A percentile compares a stretch with the other conserved stretches of the same genome.
These are phyloP conservation scores for Sussaba pulchella DNA, from an alignment of 2,888 invertebrate species.

Conservation along the genomic window DNA sequence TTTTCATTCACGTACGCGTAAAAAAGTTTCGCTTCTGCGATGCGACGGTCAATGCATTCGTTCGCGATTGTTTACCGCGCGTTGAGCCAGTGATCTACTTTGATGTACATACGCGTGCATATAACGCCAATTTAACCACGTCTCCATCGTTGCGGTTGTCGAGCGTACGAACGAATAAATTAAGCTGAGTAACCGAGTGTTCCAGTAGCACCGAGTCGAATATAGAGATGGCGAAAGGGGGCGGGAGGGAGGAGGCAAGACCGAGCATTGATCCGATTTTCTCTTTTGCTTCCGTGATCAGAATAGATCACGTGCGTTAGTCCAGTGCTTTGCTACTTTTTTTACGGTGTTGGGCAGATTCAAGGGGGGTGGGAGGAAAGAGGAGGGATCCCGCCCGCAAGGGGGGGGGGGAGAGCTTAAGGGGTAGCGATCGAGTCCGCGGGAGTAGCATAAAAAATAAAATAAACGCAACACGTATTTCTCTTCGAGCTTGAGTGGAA, in stretches of 20 bases:
- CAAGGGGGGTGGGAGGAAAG: too few species aligned
- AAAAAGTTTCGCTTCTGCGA: too few species aligned
- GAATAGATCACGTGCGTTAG: conserved; percentile 49
- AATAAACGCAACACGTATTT: conserved; percentile 9
- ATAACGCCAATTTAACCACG: conserved; percentile 44
- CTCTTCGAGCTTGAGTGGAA: background rate
- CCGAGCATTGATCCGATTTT: conserved; percentile 63
- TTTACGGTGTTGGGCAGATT: conserved; percentile 21
- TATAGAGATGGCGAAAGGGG: too few species aligned
- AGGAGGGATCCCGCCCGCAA: too few species aligned
- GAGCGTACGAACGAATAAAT: conserved; percentile 48
- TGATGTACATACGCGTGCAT: conserved; percentile 54
- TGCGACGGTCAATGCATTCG: too few species aligned
- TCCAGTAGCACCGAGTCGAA: conserved; percentile 50
- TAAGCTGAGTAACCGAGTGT: conserved; percentile 36
- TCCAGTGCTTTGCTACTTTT: conserved; percentile 13
- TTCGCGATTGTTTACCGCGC: conserved; percentile 9
- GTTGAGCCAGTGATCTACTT: conserved; percentile 61
- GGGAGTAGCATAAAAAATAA: conserved; percentile 3
- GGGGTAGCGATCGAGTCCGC: too few species aligned
- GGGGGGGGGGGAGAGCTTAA: too few species aligned
- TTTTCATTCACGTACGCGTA: too few species aligned
- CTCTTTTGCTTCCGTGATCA: conserved; percentile 61
- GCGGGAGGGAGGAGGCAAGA: conserved; percentile 16
- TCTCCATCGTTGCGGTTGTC: conserved; percentile 34